Evolutionary conservation across 2,888 invertebrate species (phyloP).

Genomic region (Macrosiphum euphorbiae): DNA sequence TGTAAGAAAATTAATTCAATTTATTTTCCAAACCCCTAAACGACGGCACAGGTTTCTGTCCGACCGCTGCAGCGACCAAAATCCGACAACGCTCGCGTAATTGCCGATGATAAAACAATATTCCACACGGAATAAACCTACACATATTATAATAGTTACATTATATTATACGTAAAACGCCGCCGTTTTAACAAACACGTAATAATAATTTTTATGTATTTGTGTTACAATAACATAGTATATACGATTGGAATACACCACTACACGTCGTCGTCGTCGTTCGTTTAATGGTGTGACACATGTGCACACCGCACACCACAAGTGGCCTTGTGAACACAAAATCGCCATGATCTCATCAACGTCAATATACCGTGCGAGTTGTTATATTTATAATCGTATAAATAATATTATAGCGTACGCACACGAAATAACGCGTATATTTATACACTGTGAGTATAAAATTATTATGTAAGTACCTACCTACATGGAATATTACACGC

Average conservation of each 20-base stretch:
- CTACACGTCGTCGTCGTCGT: background rate
- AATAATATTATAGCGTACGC: background rate
- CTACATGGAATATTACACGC: background rate
- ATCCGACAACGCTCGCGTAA: background rate
- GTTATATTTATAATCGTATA: background rate
- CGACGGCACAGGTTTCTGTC: constrained; percentile 5
- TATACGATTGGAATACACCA: background rate
- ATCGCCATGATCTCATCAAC: background rate
- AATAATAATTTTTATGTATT: background rate
- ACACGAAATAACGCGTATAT: background rate
- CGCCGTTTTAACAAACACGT: background rate
- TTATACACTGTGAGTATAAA: background rate
- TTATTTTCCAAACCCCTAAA: background rate
- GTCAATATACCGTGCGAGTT: background rate
- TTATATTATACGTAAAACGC: background rate
- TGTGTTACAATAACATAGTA: background rate
- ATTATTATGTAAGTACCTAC: background rate
- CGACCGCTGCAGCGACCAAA: background rate
- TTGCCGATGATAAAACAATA: background rate
- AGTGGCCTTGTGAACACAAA: background rate
- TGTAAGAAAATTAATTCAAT: constrained; percentile 11
- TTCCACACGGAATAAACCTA: background rate
- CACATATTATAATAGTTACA: too few relatives aligned
- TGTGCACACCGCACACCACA: background rate
- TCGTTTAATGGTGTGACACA: background rate